phyloP scores from a whole-genome alignment of 1,140 invertebrate genomes.

The Lordiphosa collinella region DNA sequence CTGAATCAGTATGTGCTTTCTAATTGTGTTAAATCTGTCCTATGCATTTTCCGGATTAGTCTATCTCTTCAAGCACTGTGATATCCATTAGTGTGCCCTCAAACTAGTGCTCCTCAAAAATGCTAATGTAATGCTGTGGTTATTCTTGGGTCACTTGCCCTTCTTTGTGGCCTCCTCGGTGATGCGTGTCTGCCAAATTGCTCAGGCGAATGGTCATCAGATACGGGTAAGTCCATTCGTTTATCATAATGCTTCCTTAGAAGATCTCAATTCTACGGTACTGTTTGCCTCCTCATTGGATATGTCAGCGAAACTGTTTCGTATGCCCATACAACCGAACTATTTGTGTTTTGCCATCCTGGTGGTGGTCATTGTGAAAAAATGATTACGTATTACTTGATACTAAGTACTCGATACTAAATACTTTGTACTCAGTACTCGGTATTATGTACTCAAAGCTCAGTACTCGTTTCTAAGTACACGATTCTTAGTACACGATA shows the following conservation, averaged over 20 bases:
- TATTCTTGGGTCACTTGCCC: constrained; percentile 84
- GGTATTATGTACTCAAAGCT: too few relatives aligned
- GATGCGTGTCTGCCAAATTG: constrained; percentile 85
- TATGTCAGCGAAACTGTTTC: constrained; percentile 86
- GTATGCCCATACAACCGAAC: constrained; percentile 85
- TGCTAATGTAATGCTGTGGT: constrained; percentile 85
- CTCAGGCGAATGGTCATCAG: constrained; percentile 87
- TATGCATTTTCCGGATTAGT: constrained; percentile 85
- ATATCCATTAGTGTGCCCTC: constrained; percentile 80
- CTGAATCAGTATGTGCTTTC: constrained; percentile 88
- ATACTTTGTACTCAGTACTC: too few relatives aligned
- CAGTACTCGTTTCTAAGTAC: too few relatives aligned
- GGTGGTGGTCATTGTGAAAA: constrained; percentile 81
- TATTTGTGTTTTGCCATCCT: constrained; percentile 85
- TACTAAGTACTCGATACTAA: too few relatives aligned
- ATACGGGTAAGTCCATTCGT: constrained; percentile 88
- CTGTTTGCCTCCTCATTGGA: constrained; percentile 87
- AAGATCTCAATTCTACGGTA: constrained; percentile 88
- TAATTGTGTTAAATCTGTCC: constrained; percentile 86
- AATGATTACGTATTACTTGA: too few relatives aligned
- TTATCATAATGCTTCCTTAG: constrained; percentile 86
- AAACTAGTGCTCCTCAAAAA: constrained; percentile 83
- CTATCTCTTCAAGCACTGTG: constrained; percentile 83
- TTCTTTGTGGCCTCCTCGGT: constrained; percentile 88
- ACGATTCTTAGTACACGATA: too few relatives aligned